These are phyloP conservation scores for Dysdera silvatica DNA, from an alignment of 1,140 invertebrate species.

Conservation along the genomic window DNA sequence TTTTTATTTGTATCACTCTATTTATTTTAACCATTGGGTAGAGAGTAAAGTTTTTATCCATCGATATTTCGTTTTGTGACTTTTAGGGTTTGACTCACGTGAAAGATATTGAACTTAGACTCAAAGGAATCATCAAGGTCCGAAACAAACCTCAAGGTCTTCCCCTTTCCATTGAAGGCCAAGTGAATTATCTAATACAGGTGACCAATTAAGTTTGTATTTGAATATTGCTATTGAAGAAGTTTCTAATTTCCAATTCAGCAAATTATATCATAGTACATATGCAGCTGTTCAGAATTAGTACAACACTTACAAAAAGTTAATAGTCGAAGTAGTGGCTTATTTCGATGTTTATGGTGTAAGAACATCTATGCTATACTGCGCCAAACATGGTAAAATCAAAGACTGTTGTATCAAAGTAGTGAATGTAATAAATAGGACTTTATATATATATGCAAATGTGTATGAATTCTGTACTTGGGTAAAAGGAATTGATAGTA, in stretches of 20 bases:
- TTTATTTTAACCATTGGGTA: no score
- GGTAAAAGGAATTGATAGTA: no score
- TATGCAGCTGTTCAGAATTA: not conserved
- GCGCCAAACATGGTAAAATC: no score
- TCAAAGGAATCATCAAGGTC: slow-evolving; percentile 68
- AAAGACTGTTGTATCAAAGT: no score
- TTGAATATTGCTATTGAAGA: not conserved
- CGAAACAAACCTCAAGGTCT: slow-evolving; percentile 38
- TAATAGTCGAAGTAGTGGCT: not conserved
- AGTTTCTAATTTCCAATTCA: not conserved
- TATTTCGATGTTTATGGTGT: not conserved
- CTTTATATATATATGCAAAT: no score
- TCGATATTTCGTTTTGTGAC: not conserved
- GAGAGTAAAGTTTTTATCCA: not conserved
- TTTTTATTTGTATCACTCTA: no score
- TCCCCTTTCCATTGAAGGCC: slow-evolving; percentile 79
- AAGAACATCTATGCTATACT: no score
- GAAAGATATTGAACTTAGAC: slow-evolving; percentile 67
- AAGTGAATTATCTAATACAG: slow-evolving; percentile 77
- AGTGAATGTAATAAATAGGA: no score
- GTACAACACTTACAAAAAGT: not conserved
- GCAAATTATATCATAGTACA: not conserved
- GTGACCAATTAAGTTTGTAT: slow-evolving; percentile 28
- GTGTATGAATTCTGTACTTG: no score
- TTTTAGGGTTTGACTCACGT: slow-evolving; percentile 64